These are phyloP conservation scores for Pyrocoelia pectoralis DNA, from an alignment of 2,888 invertebrate genomes.

Conservation along the genomic window DNA sequence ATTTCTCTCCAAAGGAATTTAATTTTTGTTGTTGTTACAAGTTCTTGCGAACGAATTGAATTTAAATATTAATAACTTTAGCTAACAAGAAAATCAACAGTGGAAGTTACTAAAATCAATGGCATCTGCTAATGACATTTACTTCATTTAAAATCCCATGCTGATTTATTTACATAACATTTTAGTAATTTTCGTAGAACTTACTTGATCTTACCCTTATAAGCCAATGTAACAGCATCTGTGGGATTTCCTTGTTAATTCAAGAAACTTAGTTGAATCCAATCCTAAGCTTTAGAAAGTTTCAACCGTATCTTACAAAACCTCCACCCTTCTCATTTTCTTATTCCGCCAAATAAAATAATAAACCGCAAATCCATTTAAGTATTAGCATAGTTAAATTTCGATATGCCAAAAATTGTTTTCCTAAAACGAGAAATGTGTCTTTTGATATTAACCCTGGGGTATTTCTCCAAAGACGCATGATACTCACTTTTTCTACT, in stretches of 20 bases:
- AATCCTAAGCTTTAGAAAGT: slow-evolving; percentile 10
- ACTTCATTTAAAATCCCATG: slow-evolving; percentile 15
- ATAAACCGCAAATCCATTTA: slow-evolving; percentile 5
- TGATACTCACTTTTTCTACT: neutral
- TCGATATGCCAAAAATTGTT: neutral
- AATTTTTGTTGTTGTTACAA: neutral
- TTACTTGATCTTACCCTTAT: slow-evolving; percentile 21
- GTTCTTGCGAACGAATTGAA: neutral
- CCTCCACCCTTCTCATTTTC: neutral
- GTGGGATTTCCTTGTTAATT: slow-evolving; percentile 19
- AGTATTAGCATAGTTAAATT: neutral
- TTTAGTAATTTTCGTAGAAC: slow-evolving; percentile 21
- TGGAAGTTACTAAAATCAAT: slow-evolving; percentile 3
- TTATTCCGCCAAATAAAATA: slow-evolving; percentile 2
- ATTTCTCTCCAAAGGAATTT: neutral
- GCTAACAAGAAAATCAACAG: slow-evolving; percentile 2
- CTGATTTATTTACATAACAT: slow-evolving; percentile 24
- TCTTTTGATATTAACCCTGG: neutral
- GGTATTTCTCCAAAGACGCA: neutral
- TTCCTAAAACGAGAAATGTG: neutral
- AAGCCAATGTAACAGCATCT: slow-evolving; percentile 20
- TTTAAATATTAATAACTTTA: slow-evolving; percentile 12
- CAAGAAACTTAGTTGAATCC: slow-evolving; percentile 16
- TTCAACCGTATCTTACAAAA: neutral
- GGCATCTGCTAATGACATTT: slow-evolving; percentile 14